Evolutionary conservation across 1,140 invertebrate species (phyloP), one percentile per base, ranked within the genome.

Genomic region (Dendroctonus valens): DNA sequence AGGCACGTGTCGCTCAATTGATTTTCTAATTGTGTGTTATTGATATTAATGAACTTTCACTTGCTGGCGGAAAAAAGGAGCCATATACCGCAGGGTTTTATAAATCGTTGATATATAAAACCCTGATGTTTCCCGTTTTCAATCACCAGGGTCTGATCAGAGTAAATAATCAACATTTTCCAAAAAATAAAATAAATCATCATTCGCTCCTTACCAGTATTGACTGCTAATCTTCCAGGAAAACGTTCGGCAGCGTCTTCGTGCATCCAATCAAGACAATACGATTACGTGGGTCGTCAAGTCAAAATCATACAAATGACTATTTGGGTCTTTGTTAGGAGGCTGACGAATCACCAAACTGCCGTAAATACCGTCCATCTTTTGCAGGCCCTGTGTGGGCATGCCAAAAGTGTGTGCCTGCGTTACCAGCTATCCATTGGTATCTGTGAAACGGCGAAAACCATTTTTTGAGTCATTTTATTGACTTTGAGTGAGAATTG

Each of bases 371-470:
- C 94, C 94, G 77, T 97, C 94, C 50, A 94, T 84, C 77, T 94
- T 90, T 75, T 94, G 92, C 0, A 93, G 79, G n/a, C 76, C 91
- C 91, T 9, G 90, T 88, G 74, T 96, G 94, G 2, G 92, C 89
- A 76, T 97, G 94, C 87, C 91, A 96, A 78, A 93, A 96, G 78
- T 94, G 91, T 0, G 93, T 95, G 41, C 93, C 93, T 41, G 86
- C 81, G 74, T 91, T 90, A 52, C 83, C 83, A 5, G 81, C 83
- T 59, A 81, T 79, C 83, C 86, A 94, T 79, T 89, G 85, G 74
- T 95, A 94, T 73, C 90, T n/a, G n/a, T 89, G 73, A 3, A 76
- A 66, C n/a, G n/a, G 37, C 1, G 26, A 3, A 26, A 26, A 26
- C 26, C 26, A 26, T n/a, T 26, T 26, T 1, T 26, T 26, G 26